These are phyloP conservation scores for Rhimphoctona megacephalus DNA, from an alignment of 2,888 invertebrate genomes.

Conservation along the genomic window DNA sequence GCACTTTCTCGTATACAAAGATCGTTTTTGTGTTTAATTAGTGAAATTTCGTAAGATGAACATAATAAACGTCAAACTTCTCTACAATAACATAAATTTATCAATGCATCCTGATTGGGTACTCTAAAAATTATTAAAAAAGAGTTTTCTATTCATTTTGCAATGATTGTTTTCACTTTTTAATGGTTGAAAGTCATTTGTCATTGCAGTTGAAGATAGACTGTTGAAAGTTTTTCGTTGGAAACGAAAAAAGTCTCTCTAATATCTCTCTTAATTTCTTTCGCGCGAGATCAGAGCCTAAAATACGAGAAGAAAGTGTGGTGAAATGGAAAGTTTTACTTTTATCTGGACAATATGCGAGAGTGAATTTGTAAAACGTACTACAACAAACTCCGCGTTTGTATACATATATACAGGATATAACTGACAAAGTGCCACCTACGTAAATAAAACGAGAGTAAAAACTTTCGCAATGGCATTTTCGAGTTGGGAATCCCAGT, in stretches of 20 bases:
- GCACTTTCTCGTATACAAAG: slow-evolving; percentile 74
- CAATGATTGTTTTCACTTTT: not conserved
- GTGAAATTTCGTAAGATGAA: slow-evolving; percentile 56
- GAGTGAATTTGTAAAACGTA: slow-evolving; percentile 20
- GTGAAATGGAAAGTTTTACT: slow-evolving; percentile 68
- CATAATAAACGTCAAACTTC: not conserved
- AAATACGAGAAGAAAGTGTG: slow-evolving; percentile 72
- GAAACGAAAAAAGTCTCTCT: not conserved
- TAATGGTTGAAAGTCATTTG: not conserved
- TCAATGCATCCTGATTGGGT: not conserved
- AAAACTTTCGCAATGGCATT: slow-evolving; percentile 50
- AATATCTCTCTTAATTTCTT: slow-evolving; percentile 24
- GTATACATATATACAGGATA: not conserved
- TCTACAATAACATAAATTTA: not conserved
- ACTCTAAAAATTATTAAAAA: not conserved
- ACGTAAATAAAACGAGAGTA: slow-evolving; percentile 42
- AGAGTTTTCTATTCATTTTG: not conserved
- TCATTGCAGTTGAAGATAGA: not conserved
- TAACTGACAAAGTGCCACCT: slow-evolving; percentile 28
- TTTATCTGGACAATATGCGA: slow-evolving; percentile 34
- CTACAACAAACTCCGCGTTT: slow-evolving; percentile 1
- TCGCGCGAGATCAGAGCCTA: slow-evolving; percentile 68
- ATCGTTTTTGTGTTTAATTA: slow-evolving; percentile 37
- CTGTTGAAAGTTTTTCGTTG: not conserved
- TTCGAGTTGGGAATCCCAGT: slow-evolving; percentile 16